Conservation (phyloP, 2,888 invertebrate genomes). For the Mechanitis messenoides region DNA sequence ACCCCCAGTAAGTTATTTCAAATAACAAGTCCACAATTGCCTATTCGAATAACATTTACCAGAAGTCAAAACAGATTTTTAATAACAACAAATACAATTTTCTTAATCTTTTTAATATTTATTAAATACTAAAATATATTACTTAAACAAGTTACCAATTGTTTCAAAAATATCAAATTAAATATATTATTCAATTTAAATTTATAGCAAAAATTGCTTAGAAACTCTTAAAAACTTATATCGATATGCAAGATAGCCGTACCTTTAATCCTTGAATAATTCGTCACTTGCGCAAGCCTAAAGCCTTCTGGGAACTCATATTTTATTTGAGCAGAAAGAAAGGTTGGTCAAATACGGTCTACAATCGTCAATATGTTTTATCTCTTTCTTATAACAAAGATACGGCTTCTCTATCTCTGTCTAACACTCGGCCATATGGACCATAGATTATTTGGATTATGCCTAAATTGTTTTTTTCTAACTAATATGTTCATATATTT, state of each 20-base stretch:
- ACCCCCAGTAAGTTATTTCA: too few relatives aligned
- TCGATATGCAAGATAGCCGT: background rate
- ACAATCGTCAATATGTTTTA: constrained; percentile 46
- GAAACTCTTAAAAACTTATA: background rate
- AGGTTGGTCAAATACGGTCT: constrained; percentile 59
- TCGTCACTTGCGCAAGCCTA: constrained; percentile 29
- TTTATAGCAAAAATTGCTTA: too few relatives aligned
- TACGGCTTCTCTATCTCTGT: constrained; percentile 39
- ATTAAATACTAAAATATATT: too few relatives aligned
- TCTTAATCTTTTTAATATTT: too few relatives aligned
- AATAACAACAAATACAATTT: too few relatives aligned
- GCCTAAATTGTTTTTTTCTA: background rate
- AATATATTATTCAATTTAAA: too few relatives aligned
- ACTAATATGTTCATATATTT: background rate
- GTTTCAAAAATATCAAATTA: too few relatives aligned
- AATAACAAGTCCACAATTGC: too few relatives aligned
- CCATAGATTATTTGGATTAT: constrained; percentile 46
- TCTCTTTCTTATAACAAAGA: constrained; percentile 33
- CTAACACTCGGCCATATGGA: constrained; percentile 44
- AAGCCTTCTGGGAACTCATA: constrained; percentile 45
- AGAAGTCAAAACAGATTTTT: too few relatives aligned
- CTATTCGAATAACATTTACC: too few relatives aligned
- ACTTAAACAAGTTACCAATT: too few relatives aligned
- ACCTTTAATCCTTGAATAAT: constrained; percentile 34
- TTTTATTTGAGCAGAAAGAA: constrained; percentile 63